Conservation (phyloP, 2,797 vertebrate genomes). For the Melanotaenia maccullochi region DNA sequence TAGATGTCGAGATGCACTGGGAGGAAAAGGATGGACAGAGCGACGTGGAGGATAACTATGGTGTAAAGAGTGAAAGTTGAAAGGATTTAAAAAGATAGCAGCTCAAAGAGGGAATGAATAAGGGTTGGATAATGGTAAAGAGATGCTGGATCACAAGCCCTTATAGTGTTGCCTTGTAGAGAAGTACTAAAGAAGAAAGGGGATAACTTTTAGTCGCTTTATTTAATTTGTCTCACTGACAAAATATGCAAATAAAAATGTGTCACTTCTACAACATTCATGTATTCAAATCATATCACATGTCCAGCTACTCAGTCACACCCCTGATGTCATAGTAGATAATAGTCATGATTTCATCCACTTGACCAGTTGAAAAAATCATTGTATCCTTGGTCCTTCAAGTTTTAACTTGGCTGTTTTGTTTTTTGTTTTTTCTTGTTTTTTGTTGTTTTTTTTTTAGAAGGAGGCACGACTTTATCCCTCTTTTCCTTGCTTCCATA, state of each 20-base stretch:
- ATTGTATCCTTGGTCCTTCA: constrained; percentile 50
- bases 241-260: background rate
- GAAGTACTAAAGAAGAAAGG: background rate
- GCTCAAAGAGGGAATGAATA: constrained; percentile 35
- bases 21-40: constrained; percentile 52
- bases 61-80: constrained; percentile 38
- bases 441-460: too few species aligned
- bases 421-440: constrained; percentile 9
- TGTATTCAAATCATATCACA: constrained; percentile 36
- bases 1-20: constrained; percentile 54
- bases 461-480: constrained; percentile 39
- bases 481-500: constrained; percentile 22
- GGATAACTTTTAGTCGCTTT: background rate
- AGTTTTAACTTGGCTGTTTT: constrained; percentile 47
- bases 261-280: background rate
- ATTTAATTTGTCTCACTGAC: constrained; percentile 4
- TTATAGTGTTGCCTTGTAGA: background rate
- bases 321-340: constrained; percentile 1
- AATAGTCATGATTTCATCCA: constrained; percentile 34
- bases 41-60: constrained; percentile 54
- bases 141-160: constrained; percentile 20
- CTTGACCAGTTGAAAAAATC: constrained; percentile 39
- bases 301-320: constrained; percentile 14
- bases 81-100: constrained; percentile 37
- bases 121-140: constrained; percentile 19